Conservation (phyloP, 2,113 vertebrate species). For the Pollachius pollachius region DNA sequence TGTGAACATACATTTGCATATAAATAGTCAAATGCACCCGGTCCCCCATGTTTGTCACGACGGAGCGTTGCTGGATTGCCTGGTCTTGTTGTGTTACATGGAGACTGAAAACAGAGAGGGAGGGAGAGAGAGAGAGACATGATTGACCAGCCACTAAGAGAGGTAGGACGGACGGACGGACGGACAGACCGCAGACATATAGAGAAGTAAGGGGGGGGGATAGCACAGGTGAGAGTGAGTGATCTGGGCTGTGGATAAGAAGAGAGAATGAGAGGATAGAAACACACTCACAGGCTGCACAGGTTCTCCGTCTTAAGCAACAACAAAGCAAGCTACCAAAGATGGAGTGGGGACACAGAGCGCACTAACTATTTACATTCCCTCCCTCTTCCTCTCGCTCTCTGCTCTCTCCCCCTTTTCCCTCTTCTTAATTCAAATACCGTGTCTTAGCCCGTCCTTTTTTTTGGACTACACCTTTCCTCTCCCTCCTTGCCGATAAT, state of each 20-base stretch:
- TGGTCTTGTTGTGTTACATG: conserved; percentile 41
- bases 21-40: conserved; percentile 50
- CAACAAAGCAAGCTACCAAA: conserved; percentile 30
- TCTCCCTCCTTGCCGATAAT: background rate
- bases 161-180: no score
- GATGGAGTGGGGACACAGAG: conserved; percentile 10
- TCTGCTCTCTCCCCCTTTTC: conserved; percentile 2
- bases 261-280: no score
- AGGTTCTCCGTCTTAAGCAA: conserved; percentile 12
- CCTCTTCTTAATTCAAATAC: conserved; percentile 33
- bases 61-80: conserved; percentile 53
- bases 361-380: background rate
- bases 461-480: background rate
- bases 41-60: conserved; percentile 34
- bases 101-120: conserved; percentile 1
- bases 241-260: background rate
- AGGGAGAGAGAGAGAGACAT: background rate
- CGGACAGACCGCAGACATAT: no score
- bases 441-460: conserved; percentile 4
- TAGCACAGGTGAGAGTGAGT: background rate
- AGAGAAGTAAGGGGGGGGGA: background rate
- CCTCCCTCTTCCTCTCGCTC: conserved; percentile 8
- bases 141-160: no score
- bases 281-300: background rate
- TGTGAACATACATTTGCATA: conserved; percentile 50